phyloP scores from a whole-genome alignment of 1,140 invertebrate species.

The Micrasema minimum region DNA sequence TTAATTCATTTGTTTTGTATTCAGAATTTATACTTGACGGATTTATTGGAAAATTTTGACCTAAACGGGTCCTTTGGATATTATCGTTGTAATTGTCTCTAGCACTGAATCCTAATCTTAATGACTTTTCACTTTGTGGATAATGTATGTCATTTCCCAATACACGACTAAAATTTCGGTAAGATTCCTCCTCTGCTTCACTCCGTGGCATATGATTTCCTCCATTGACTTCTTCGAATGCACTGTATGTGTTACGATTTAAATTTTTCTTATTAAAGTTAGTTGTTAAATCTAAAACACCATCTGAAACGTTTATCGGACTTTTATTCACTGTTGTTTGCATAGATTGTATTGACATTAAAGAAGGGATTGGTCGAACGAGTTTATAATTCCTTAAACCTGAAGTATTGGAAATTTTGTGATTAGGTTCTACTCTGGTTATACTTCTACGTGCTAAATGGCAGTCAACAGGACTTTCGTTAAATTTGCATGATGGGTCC shows the following conservation, averaged over 20 bases:
- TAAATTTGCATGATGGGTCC: background rate
- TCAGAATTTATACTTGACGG: too few relatives aligned
- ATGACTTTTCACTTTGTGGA: slow-evolving; percentile 31
- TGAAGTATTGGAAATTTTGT: too few relatives aligned
- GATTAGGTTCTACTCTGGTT: too few relatives aligned
- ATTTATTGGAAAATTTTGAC: too few relatives aligned
- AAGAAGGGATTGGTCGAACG: slow-evolving; percentile 44
- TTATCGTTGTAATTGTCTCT: background rate
- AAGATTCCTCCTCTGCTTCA: background rate
- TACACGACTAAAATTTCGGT: background rate
- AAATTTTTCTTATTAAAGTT: slow-evolving; percentile 1
- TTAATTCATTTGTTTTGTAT: too few relatives aligned
- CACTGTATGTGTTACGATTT: slow-evolving; percentile 40
- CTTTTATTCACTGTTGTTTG: background rate
- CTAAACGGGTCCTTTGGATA: too few relatives aligned
- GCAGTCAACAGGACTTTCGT: background rate
- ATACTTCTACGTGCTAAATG: background rate
- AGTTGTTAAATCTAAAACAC: slow-evolving; percentile 16
- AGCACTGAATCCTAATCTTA: slow-evolving; percentile 40
- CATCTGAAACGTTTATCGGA: background rate
- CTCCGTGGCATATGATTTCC: too few relatives aligned
- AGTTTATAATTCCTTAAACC: slow-evolving; percentile 39
- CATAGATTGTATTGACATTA: slow-evolving; percentile 45
- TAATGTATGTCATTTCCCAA: slow-evolving; percentile 13
- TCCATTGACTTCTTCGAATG: slow-evolving; percentile 43